Base-by-base conservation (phyloP, 2,113 vertebrate genomes). In the Rhinogobius similis region DNA sequence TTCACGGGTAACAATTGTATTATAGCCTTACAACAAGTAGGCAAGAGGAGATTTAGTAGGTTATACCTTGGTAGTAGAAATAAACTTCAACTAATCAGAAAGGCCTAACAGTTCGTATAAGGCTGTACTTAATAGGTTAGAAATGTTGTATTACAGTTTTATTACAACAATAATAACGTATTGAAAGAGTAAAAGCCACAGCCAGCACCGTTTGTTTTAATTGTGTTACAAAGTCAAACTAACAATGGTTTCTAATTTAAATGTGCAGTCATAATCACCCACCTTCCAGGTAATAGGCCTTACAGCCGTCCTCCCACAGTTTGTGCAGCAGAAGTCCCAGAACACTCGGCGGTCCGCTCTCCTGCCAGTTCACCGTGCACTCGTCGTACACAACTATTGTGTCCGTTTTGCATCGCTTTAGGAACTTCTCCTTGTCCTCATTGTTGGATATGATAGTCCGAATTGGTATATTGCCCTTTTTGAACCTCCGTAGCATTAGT, bases 331-430 rank as follows among this genome's bases (percentile, higher is more conserved):
- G 93, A 41, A 98, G 84, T 58, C 94, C 96, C 68, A 99, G 86
- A 71, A 99, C 95, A 0, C 97, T 95, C 53, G 94, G 94, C n/a
- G 94, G 89, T 0, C 94, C 94, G 65, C 95, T 95, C 87, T 96
- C 95, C 82, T 95, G 95, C 94, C 96, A 97, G 64, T 95, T 94
- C 78, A 90, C 89, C 78, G 95, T 95, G 86, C 90, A 92, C 89
- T 98, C 96, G 50, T 99, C 98, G 90, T 99, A 99, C 55, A 99
- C 91, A 61, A 99, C 91, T n/a, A 99, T 93, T 0, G 96, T 96
- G 87, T 98, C 96, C 12, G 95, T 97, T 75, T 93, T 93, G 77
- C 96, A 98, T 32, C 96, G 94, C 38, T 95, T 85, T 10, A 94
- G 91, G 82, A 98, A 98, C 79, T 91, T 93, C 77, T 99, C 96